Conservation (phyloP, 2,797 vertebrate genomes). For the Phataginus tetradactyla region DNA sequence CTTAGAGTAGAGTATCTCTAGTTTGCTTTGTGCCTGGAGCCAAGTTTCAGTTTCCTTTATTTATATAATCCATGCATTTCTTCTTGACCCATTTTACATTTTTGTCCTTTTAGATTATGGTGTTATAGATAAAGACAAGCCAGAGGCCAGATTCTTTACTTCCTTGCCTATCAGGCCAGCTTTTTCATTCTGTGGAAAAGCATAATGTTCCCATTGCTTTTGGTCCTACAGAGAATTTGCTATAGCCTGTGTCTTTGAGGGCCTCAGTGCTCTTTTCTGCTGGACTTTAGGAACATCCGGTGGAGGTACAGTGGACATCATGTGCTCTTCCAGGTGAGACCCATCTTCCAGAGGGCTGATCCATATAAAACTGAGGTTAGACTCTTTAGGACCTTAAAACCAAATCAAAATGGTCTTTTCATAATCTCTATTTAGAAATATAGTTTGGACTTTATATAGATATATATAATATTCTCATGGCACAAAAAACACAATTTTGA, state of each 20-base stretch:
- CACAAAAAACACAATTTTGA: background rate
- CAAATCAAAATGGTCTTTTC: background rate
- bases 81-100: background rate
- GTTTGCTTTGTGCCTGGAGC: background rate
- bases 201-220: background rate
- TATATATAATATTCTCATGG: background rate
- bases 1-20: background rate
- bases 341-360: background rate
- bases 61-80: background rate
- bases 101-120: background rate
- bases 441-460: background rate
- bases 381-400: background rate
- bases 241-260: background rate
- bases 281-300: background rate
- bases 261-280: background rate
- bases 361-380: background rate
- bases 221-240: background rate
- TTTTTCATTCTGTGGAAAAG: background rate
- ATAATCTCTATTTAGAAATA: constrained; percentile 8
- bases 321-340: background rate
- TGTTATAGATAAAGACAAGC: background rate
- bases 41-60: background rate
- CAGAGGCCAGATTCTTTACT: background rate
- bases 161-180: background rate
- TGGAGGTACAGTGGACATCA: background rate